Evolutionary conservation across 2,888 invertebrate species (phyloP), one percentile per base, ranked within the genome.

Genomic region (Suillia variegata): DNA sequence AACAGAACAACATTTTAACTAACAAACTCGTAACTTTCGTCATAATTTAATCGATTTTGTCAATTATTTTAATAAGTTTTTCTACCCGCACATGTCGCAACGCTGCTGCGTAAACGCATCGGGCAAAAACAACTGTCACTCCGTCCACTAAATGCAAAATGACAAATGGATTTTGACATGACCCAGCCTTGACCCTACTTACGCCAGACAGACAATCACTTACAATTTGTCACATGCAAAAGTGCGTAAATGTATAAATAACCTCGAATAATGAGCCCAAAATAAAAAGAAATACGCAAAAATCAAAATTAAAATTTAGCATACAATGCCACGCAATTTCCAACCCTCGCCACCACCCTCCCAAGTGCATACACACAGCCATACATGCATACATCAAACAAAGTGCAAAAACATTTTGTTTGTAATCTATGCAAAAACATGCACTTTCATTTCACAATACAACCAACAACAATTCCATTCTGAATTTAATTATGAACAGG

Each of bases 41-140:
- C n/a, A n/a, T n/a, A n/a, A n/a, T n/a, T n/a, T n/a, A n/a, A n/a
- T n/a, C n/a, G n/a, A n/a, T n/a, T 26, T 10, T 6, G 26, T 5
- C 26, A 26, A 26, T 26, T 26, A 26, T 6, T 26, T 26, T 26
- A 5, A 26, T 26, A 6, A 26, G 10, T 26, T 26, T 26, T 6
- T 6, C 10, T 26, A 26, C 26, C 47, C 18, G 48, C 48, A 49
- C 48, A 55, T 55, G 55, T 49, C 55, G 48, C 48, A 55, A 55
- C 55, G 49, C n/a, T 18, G 51, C 51, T n/a, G 10, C 4, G n/a
- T n/a, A 26, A 38, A 38, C 38, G 12, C 38, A 38, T n/a, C 6
- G 6, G 38, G 12, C 31, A 6, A 38, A 38, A 38, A n/a, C 38
- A 38, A 38, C 38, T 38, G 38, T n/a, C 13, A n/a, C 38, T n/a